Conservation (phyloP, 2,888 invertebrate species). For the Hirtodrosophila confusa region DNA sequence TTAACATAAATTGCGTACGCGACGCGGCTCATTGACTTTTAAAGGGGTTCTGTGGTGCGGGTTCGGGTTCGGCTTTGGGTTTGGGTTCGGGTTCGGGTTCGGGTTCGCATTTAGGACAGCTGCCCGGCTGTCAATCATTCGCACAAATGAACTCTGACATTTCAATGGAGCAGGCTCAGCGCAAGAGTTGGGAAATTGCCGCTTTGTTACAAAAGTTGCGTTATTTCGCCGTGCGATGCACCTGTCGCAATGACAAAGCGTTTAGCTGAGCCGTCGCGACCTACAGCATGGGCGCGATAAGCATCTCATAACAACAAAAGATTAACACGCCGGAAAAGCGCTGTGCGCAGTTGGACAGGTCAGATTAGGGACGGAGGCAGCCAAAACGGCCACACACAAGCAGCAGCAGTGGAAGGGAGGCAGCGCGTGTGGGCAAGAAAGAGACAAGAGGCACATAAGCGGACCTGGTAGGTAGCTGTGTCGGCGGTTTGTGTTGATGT, state of each 20-base stretch:
- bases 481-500: constrained; percentile 31
- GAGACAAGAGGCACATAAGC: constrained; percentile 27
- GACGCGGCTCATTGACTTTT: constrained; percentile 58
- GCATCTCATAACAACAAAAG: constrained; percentile 63
- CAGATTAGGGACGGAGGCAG: constrained; percentile 19
- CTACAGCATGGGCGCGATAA: constrained; percentile 55
- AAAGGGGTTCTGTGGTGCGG: constrained; percentile 43
- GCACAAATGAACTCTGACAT: constrained; percentile 65
- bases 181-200: constrained; percentile 3
- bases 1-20: constrained; percentile 67
- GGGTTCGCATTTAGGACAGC: constrained; percentile 38
- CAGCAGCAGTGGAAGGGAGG: constrained; percentile 10
- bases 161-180: constrained; percentile 20
- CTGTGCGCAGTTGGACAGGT: constrained; percentile 28
- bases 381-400: constrained; percentile 40
- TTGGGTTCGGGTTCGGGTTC: constrained; percentile 5
- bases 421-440: background rate
- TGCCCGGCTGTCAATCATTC: constrained; percentile 60
- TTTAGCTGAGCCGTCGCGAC: constrained; percentile 16
- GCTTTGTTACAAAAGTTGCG: constrained; percentile 20
- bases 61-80: constrained; percentile 23
- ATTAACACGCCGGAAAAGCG: constrained; percentile 59
- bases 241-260: constrained; percentile 58
- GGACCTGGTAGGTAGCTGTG: constrained; percentile 32
- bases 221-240: constrained; percentile 37